Evolutionary conservation across 2,113 vertebrate genomes (phyloP).

Genomic region (Turnix velox): DNA sequence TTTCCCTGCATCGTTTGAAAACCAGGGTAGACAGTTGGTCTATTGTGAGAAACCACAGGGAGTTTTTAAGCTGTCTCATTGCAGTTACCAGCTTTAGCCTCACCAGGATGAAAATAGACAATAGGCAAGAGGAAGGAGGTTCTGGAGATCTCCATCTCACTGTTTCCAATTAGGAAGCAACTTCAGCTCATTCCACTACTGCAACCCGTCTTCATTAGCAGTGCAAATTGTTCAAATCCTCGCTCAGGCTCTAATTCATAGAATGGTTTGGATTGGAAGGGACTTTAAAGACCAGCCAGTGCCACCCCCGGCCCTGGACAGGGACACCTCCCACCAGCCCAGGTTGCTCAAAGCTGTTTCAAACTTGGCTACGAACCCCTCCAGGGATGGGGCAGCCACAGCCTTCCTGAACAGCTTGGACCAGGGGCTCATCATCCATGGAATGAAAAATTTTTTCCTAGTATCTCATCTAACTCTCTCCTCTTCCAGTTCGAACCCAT

Average conservation of each 20-base stretch:
- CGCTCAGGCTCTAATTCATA: not conserved
- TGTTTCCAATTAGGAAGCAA: not conserved
- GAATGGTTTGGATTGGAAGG: not conserved
- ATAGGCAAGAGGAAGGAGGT: not conserved
- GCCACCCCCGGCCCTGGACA: not conserved
- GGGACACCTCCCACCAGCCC: not conserved
- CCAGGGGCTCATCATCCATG: not conserved
- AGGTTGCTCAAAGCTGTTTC: not conserved
- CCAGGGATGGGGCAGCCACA: not conserved
- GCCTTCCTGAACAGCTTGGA: not conserved
- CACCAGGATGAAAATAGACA: conserved; percentile 22
- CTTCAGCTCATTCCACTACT: not conserved
- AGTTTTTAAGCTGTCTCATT: not conserved
- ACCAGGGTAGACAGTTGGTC: not conserved
- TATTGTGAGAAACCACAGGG: conserved; percentile 40
- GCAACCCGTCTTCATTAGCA: fast-evolving
- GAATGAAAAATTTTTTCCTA: not conserved
- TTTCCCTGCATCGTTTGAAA: conserved; percentile 6
- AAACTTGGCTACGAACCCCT: not conserved
- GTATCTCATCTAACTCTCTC: not conserved
- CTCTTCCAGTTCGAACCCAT: not conserved
- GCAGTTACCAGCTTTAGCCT: conserved; percentile 14
- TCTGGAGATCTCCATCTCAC: not conserved
- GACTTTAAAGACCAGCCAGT: not conserved
- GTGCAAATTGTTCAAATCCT: not conserved